Conservation (phyloP, 53 echinoderm and acorn worm genomes). For the Echinometra lucunter region DNA sequence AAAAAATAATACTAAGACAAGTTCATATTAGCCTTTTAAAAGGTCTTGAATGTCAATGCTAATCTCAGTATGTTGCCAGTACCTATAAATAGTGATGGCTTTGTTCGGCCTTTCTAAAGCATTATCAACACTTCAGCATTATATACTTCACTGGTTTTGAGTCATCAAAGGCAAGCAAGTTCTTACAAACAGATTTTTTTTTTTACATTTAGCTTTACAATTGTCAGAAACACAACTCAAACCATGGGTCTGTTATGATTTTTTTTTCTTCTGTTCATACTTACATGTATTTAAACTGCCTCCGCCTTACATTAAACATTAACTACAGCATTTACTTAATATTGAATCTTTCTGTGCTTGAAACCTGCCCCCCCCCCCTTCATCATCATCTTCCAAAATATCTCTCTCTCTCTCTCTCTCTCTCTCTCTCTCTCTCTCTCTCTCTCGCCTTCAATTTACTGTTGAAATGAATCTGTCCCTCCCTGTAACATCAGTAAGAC, state of each 20-base stretch:
- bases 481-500: conserved; percentile 10
- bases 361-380: background rate
- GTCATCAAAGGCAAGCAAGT: background rate
- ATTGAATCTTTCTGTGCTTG: too few relatives aligned
- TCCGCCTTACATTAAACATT: too few relatives aligned
- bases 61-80: background rate
- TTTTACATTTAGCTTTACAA: too few relatives aligned
- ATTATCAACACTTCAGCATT: background rate
- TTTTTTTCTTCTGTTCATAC: too few relatives aligned
- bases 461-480: conserved; percentile 1
- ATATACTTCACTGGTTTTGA: background rate
- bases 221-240: too few relatives aligned
- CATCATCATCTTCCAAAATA: background rate
- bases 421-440: background rate
- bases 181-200: background rate
- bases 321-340: too few relatives aligned
- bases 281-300: too few relatives aligned
- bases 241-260: too few relatives aligned
- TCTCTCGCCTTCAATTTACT: background rate
- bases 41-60: background rate
- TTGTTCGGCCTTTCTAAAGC: background rate
- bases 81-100: background rate
- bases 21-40: too few relatives aligned
- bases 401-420: too few relatives aligned
- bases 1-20: background rate